phyloP scores from a whole-genome alignment of 2,797 vertebrate genomes.

The Sus cebifrons region DNA sequence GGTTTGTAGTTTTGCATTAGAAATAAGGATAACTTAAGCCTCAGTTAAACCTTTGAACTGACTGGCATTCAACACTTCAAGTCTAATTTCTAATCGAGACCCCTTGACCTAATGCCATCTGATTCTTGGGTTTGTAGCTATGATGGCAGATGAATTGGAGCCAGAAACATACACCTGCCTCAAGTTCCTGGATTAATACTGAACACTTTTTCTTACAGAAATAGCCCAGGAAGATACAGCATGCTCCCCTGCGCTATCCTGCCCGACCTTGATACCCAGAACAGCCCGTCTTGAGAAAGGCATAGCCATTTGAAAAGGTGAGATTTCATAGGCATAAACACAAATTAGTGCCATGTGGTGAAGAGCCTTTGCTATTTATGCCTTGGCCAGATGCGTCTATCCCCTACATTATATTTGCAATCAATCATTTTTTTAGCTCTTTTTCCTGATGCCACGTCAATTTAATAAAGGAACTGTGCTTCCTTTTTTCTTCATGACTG shows the following conservation, averaged over 20 bases:
- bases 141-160: neutral
- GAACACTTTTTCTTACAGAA: neutral
- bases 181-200: neutral
- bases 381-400: slow-evolving; percentile 84
- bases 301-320: slow-evolving; percentile 77
- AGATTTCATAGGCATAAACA: slow-evolving; percentile 78
- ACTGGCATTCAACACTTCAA: neutral
- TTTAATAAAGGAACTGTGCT: slow-evolving; percentile 75
- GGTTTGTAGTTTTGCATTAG: slow-evolving; percentile 51
- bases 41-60: slow-evolving; percentile 21
- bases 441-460: slow-evolving; percentile 82
- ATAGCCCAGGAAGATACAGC: neutral
- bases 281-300: slow-evolving; percentile 20
- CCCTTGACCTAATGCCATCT: neutral
- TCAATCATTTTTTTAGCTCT: slow-evolving; percentile 76
- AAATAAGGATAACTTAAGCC: slow-evolving; percentile 10
- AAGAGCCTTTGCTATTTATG: slow-evolving; percentile 81
- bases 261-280: neutral
- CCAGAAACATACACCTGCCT: neutral
- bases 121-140: neutral
- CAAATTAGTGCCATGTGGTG: slow-evolving; percentile 84
- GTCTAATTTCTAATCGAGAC: slow-evolving; percentile 52
- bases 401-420: slow-evolving; percentile 73
- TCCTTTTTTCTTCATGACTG: slow-evolving; percentile 65
- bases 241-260: neutral